Evolutionary conservation across 2,888 invertebrate genomes (phyloP).

Genomic region (Laothoe populi): DNA sequence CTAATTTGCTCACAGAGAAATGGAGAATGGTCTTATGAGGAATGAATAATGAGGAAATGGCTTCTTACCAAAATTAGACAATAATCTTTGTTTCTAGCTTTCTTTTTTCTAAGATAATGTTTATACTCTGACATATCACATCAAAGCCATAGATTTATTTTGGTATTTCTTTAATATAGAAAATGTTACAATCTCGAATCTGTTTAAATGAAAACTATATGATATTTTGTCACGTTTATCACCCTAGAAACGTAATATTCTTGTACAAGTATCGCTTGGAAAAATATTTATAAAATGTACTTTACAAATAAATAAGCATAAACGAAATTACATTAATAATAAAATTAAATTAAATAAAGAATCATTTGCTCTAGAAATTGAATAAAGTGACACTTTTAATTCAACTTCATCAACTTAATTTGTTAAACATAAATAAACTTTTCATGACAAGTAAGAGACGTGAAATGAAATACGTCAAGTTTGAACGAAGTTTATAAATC

Average conservation of each 20-base stretch:
- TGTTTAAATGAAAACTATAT: not conserved
- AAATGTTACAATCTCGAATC: not conserved
- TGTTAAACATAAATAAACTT: slow-evolving; percentile 7
- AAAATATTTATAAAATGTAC: too few species aligned
- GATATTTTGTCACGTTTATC: not conserved
- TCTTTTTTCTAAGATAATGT: too few species aligned
- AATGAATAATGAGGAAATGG: too few species aligned
- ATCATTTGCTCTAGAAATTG: not conserved
- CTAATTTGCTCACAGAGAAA: too few species aligned
- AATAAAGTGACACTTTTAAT: not conserved
- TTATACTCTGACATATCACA: slow-evolving; percentile 27
- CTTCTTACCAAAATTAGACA: too few species aligned
- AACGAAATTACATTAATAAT: not conserved
- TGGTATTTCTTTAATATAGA: not conserved
- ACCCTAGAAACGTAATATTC: not conserved
- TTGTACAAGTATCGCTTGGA: too few species aligned
- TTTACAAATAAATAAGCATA: too few species aligned
- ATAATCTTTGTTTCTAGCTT: too few species aligned
- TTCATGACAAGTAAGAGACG: slow-evolving; percentile 8
- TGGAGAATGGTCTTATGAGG: too few species aligned
- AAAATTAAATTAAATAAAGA: not conserved
- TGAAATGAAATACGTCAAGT: slow-evolving; percentile 17
- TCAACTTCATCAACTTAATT: slow-evolving; percentile 5
- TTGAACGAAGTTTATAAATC: slow-evolving; percentile 15
- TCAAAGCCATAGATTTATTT: slow-evolving; percentile 7